A percentile compares a stretch with the other conserved stretches of the same genome.
phyloP scores from a whole-genome alignment of 2,888 invertebrate genomes.

The Argyresthia albistria region DNA sequence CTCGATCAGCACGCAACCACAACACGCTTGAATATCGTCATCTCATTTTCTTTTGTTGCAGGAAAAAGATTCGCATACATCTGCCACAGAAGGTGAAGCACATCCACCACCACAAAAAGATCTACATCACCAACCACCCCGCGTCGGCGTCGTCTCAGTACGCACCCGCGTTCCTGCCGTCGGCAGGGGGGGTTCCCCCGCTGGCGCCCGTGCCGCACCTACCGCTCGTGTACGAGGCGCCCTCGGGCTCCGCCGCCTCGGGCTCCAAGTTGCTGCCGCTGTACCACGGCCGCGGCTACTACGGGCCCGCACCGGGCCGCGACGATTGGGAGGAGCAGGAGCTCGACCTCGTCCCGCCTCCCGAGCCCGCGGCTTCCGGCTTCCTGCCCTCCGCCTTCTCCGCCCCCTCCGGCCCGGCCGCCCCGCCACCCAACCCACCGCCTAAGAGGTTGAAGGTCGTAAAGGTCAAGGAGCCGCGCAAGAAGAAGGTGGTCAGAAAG shows the following conservation, averaged over 20 bases:
- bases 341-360: constrained; percentile 39
- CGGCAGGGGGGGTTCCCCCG: constrained; percentile 51
- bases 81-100: constrained; percentile 71
- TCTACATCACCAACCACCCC: constrained; percentile 65
- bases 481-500: constrained; percentile 37
- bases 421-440: constrained; percentile 25
- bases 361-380: constrained; percentile 27
- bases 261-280: constrained; percentile 55
- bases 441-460: constrained; percentile 52
- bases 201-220: constrained; percentile 40
- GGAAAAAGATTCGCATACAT: constrained; percentile 71
- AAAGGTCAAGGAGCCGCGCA: constrained; percentile 50
- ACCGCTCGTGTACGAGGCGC: constrained; percentile 47
- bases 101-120: constrained; percentile 68
- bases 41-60: constrained; percentile 54
- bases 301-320: constrained; percentile 49
- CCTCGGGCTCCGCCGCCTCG: constrained; percentile 23
- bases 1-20: too few species aligned
- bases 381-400: constrained; percentile 34
- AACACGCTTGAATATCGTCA: constrained; percentile 8
- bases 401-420: constrained; percentile 19
- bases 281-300: constrained; percentile 60
- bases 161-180: constrained; percentile 59
- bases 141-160: constrained; percentile 59
- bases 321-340: constrained; percentile 47